Evolutionary conservation across 1,140 invertebrate species (phyloP), one percentile per base, ranked within the genome.

Genomic region (Chrysomallon squamiferum): DNA sequence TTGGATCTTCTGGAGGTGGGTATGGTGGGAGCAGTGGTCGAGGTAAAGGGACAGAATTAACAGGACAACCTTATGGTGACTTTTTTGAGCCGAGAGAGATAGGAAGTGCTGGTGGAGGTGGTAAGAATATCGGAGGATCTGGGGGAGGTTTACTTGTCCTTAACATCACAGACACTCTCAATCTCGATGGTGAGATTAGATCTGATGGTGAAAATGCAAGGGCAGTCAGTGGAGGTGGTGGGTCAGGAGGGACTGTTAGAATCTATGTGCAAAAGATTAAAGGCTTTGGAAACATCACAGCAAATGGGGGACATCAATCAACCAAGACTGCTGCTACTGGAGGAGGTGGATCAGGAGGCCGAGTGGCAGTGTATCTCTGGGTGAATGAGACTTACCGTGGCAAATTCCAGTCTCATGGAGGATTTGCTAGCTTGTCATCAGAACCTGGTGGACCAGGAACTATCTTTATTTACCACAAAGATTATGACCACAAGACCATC

Each of bases 391-490:
- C 78, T 27, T 80, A 76, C 63, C 59, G 69, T 20, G 78, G 78
- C 11, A 57, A 49, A 2, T 80, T 72, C 58, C 68, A 75, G 47
- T 63, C 71, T 43, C 71, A 80, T 49, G 78, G 78, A 38, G 78
- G 78, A n/a, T 62, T 38, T 52, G 67, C 59, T 2, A 33, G 38
- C 20, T 29, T 30, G 4, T 35, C 20, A 1, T 65, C 67, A 2
- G 73, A 78, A 57, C 75, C 74, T 13, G 78, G 78, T 20, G 78
- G 78, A 6, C 78, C 78, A 4, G 78, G 78, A 3, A 72, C 74
- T 4, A 66, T 75, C 2, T 72, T 80, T 35, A 49, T 80, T 1
- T 80, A 75, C 54, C 76, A 80, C 47, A 62, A 72, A 32, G 62
- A 64, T 20, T 38, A 74, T 35, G 62, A 75, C 30, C 78, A 80